These are phyloP conservation scores for Hippasteria phrygiana DNA, from an alignment of 53 echinoderm and acorn worm genomes.

Conservation along the genomic window DNA sequence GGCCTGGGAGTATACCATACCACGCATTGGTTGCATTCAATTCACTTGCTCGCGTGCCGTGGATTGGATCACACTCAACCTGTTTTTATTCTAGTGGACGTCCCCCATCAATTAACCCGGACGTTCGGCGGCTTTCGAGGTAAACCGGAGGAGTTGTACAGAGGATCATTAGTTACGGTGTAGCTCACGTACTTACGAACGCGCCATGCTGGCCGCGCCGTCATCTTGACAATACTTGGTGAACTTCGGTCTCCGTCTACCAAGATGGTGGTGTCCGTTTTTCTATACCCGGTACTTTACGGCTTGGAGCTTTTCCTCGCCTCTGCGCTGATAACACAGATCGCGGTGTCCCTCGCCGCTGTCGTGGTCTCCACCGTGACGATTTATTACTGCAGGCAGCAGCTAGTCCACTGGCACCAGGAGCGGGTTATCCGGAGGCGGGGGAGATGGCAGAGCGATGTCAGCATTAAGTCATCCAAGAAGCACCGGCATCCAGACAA, in stretches of 20 bases:
- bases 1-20: conserved; percentile 41
- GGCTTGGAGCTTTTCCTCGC: conserved; percentile 92
- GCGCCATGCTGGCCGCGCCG: background rate
- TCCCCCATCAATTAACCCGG: conserved; percentile 44
- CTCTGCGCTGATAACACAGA: conserved; percentile 90
- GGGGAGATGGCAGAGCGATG: conserved; percentile 53
- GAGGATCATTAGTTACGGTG: background rate
- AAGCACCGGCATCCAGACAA: conserved; percentile 12
- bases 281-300: conserved; percentile 87
- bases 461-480: conserved; percentile 26
- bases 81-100: conserved; percentile 1
- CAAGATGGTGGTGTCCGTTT: conserved; percentile 79
- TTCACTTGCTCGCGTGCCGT: conserved; percentile 38
- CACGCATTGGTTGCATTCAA: conserved; percentile 56
- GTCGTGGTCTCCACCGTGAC: conserved; percentile 90
- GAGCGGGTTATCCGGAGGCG: conserved; percentile 26
- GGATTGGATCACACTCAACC: conserved; percentile 30
- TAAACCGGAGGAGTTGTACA: background rate
- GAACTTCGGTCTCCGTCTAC: background rate
- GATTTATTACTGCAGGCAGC: conserved; percentile 78
- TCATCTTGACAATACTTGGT: background rate
- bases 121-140: conserved; percentile 30
- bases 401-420: conserved; percentile 64
- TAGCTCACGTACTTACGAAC: background rate
- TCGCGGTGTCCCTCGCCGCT: conserved; percentile 88